Conservation (phyloP, 2,888 invertebrate species). For the Tholera decimalis region DNA sequence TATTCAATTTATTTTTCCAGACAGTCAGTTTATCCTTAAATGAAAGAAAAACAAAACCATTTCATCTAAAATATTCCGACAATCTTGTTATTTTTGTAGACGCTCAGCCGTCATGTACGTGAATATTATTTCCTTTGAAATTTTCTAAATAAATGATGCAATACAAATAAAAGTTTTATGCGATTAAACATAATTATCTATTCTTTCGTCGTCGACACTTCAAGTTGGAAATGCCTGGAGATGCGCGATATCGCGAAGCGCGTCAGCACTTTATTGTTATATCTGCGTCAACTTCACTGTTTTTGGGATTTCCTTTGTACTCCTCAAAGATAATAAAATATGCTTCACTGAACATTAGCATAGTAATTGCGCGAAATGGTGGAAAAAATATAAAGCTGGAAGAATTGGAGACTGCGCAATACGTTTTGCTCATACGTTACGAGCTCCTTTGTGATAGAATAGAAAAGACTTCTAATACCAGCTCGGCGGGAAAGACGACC, state of each 20-base stretch:
- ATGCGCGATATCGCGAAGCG: constrained; percentile 67
- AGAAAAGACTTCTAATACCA: constrained; percentile 47
- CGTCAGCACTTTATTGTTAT: constrained; percentile 67
- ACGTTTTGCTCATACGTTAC: constrained; percentile 26
- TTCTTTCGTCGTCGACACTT: constrained; percentile 69
- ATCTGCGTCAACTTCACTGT: constrained; percentile 52
- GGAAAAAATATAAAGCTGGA: constrained; percentile 43
- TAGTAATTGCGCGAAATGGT: constrained; percentile 49
- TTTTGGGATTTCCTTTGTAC: constrained; percentile 64
- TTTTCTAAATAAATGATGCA: constrained; percentile 31
- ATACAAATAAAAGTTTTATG: constrained; percentile 34
- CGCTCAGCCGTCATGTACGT: constrained; percentile 44
- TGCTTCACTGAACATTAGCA: constrained; percentile 50
- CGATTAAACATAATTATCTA: constrained; percentile 53
- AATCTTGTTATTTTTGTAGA: constrained; percentile 47
- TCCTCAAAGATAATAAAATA: constrained; percentile 59
- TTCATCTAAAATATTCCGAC: constrained; percentile 26
- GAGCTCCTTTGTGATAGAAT: constrained; percentile 52
- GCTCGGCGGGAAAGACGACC: constrained; percentile 33
- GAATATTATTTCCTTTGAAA: constrained; percentile 63
- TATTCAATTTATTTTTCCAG: constrained; percentile 39
- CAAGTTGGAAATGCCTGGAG: constrained; percentile 62
- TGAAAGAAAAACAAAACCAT: constrained; percentile 49
- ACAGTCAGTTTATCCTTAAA: constrained; percentile 45
- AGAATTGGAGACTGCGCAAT: constrained; percentile 17